A percentile compares a stretch with the other conserved stretches of the same genome.
Conservation (phyloP, 92 coral and sea anemone species). For the Phymanthus crucifer region DNA sequence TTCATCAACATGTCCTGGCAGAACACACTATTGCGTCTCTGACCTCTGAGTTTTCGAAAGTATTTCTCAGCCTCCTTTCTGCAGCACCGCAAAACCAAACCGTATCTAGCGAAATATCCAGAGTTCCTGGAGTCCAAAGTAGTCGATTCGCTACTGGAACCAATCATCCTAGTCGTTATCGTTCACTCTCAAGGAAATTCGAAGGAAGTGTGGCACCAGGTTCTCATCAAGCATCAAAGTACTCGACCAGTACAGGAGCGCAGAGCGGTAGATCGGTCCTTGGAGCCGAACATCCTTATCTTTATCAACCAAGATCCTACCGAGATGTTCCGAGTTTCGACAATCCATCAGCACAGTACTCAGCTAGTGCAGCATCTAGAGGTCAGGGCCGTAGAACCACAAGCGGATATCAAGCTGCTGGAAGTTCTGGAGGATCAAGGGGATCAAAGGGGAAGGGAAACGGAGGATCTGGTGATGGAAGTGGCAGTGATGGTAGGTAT, state of each 20-base stretch:
- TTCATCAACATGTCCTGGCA: background rate
- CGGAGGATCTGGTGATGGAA: constrained; percentile 7
- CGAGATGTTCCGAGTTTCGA: too few relatives aligned
- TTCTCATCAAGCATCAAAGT: background rate
- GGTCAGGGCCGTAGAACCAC: background rate
- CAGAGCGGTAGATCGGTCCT: background rate
- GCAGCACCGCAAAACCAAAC: background rate
- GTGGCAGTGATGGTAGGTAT: constrained; percentile 14
- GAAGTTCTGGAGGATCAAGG: background rate
- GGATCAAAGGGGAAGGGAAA: background rate
- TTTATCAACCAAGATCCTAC: background rate
- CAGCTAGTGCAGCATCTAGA: too few relatives aligned
- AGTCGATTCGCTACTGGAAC: too few relatives aligned
- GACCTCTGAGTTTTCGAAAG: background rate
- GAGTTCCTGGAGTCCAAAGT: background rate
- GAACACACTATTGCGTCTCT: background rate
- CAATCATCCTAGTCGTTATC: too few relatives aligned
- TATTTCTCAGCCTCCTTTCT: background rate
- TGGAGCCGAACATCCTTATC: too few relatives aligned
- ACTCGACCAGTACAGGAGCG: background rate
- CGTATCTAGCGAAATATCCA: background rate
- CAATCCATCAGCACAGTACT: background rate
- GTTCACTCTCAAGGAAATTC: too few relatives aligned
- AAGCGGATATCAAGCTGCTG: constrained; percentile 1
- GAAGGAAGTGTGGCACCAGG: background rate